Evolutionary conservation across 2,797 vertebrate genomes (phyloP).

Genomic region (Sandelia bainsii): DNA sequence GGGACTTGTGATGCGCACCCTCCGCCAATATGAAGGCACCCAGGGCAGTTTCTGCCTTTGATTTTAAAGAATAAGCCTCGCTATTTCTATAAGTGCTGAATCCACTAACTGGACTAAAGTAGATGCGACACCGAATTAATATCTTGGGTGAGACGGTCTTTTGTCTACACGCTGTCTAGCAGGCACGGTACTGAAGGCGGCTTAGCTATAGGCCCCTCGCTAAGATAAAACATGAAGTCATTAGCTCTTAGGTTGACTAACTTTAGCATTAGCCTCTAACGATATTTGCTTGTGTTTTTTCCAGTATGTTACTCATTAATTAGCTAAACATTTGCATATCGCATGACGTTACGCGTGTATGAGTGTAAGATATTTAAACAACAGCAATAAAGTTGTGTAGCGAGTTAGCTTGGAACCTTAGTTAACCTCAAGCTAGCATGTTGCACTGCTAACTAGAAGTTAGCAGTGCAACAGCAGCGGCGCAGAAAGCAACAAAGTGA

Average conservation of each 20-base stretch:
- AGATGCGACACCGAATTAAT: slow-evolving; percentile 81
- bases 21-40: slow-evolving; percentile 80
- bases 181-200: background rate
- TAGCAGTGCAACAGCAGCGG: slow-evolving; percentile 13
- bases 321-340: accelerated
- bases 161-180: background rate
- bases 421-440: slow-evolving; percentile 29
- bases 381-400: background rate
- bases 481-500: background rate
- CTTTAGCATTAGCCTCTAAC: slow-evolving; percentile 55
- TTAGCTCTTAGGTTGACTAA: slow-evolving; percentile 40
- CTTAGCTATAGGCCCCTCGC: slow-evolving; percentile 58
- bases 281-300: background rate
- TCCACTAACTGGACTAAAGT: slow-evolving; percentile 72
- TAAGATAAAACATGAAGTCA: slow-evolving; percentile 31
- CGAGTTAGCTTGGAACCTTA: background rate
- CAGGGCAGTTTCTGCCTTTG: slow-evolving; percentile 72
- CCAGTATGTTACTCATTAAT: no score
- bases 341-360: accelerated
- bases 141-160: slow-evolving; percentile 79
- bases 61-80: slow-evolving; percentile 69
- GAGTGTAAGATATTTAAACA: accelerated
- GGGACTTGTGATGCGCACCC: slow-evolving; percentile 23
- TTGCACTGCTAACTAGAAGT: background rate
- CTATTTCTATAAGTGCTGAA: slow-evolving; percentile 60